Conservation (phyloP, 2,888 invertebrate species). For the Acrobasis repandana region DNA sequence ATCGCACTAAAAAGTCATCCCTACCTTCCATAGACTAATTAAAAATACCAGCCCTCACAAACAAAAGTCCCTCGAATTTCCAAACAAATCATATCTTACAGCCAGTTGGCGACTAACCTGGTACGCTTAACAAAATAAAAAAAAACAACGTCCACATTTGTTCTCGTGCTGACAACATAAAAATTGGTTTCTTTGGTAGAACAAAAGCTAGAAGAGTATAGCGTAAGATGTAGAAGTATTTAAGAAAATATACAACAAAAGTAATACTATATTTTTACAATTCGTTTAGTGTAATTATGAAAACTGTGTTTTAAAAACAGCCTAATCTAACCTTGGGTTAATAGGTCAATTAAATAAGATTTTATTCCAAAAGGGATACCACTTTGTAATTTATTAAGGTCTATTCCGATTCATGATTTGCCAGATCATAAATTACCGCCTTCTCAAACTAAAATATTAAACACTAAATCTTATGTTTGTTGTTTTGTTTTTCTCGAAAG, state of each 20-base stretch:
- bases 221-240: background rate
- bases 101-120: conserved; percentile 25
- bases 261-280: background rate
- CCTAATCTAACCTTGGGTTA: no score
- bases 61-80: conserved; percentile 27
- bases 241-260: conserved; percentile 11
- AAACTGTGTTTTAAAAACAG: background rate
- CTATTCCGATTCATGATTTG: no score
- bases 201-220: background rate
- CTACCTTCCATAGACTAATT: background rate
- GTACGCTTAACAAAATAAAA: conserved; percentile 24
- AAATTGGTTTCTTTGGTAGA: conserved; percentile 29
- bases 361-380: no score
- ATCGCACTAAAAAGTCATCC: background rate
- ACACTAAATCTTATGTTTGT: no score
- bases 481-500: no score
- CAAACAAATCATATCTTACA: conserved; percentile 38
- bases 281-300: background rate
- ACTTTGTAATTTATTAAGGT: no score
- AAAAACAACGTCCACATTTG: conserved; percentile 32
- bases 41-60: conserved; percentile 22
- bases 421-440: no score
- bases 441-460: no score
- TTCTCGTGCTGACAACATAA: conserved; percentile 25
- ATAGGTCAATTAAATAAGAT: no score